Conservation (phyloP, 2,113 vertebrate species). For the Coracopsis vasa region DNA sequence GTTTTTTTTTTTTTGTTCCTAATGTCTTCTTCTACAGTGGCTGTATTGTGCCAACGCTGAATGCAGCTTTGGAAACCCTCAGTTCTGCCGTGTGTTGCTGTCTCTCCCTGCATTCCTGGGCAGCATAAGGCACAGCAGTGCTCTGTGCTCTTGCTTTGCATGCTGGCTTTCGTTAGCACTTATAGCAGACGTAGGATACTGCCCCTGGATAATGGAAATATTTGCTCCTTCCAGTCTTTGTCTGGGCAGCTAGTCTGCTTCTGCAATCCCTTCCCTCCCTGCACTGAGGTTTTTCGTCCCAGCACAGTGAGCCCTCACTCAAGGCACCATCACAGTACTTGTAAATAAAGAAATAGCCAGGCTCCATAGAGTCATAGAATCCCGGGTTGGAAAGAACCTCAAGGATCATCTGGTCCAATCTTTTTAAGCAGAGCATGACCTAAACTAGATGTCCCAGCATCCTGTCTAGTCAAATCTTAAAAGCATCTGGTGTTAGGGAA, state of each 20-base stretch:
- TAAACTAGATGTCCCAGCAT: background rate
- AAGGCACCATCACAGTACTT: fast-evolving
- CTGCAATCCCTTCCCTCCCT: background rate
- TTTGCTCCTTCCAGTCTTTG: background rate
- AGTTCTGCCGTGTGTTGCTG: background rate
- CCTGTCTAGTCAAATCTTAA: background rate
- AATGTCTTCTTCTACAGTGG: conserved; percentile 79
- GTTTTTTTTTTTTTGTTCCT: conserved; percentile 68
- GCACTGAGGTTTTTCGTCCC: background rate
- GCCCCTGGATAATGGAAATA: background rate
- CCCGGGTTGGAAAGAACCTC: background rate
- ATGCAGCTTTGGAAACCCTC: conserved; percentile 40
- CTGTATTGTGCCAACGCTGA: conserved; percentile 72
- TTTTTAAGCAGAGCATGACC: background rate
- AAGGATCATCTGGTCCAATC: background rate
- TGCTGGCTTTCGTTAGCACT: background rate
- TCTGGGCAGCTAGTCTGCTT: background rate
- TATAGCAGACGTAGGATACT: background rate
- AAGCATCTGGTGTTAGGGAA: background rate
- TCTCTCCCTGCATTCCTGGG: background rate
- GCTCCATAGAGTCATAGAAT: background rate
- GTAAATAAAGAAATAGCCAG: background rate
- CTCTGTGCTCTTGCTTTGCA: background rate
- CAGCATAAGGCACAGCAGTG: conserved; percentile 6
- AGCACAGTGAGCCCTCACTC: background rate